Evolutionary conservation across 2,888 invertebrate genomes (phyloP).

Genomic region (Sesamia inferens): DNA sequence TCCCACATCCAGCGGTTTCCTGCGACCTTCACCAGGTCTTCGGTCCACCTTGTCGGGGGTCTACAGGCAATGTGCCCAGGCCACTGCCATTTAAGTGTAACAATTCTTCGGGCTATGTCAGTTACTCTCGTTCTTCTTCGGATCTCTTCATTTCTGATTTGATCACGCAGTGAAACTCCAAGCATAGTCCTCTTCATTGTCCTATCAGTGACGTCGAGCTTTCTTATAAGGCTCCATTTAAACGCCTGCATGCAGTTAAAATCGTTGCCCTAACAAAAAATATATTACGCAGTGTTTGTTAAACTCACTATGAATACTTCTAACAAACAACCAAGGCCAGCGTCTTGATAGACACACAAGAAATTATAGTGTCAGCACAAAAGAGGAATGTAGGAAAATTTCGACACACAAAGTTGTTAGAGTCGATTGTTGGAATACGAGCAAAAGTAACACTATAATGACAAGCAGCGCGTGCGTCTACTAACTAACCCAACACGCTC

Average conservation of each 20-base stretch:
- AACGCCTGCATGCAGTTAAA: neutral
- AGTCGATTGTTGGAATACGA: constrained; percentile 60
- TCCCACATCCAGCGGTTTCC: no score
- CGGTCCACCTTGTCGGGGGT: no score
- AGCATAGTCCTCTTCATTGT: no score
- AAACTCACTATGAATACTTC: constrained; percentile 61
- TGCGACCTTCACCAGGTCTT: no score
- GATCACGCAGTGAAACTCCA: no score
- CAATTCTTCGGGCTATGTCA: no score
- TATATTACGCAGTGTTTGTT: constrained; percentile 50
- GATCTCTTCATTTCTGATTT: no score
- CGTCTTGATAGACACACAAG: constrained; percentile 36
- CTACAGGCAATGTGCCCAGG: no score
- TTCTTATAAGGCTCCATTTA: no score
- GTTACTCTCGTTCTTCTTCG: no score
- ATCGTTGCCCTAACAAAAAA: constrained; percentile 35
- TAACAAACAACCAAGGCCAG: constrained; percentile 65
- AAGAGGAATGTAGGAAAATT: constrained; percentile 47
- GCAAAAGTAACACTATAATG: constrained; percentile 54
- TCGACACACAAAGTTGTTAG: constrained; percentile 45
- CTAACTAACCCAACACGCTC: constrained; percentile 74
- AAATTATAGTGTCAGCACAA: constrained; percentile 48
- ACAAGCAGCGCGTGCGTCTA: constrained; percentile 63
- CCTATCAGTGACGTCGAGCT: no score
- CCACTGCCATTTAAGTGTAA: no score